Base-by-base conservation (phyloP, 2,888 invertebrate genomes). In the Scaptomyza reducta region DNA sequence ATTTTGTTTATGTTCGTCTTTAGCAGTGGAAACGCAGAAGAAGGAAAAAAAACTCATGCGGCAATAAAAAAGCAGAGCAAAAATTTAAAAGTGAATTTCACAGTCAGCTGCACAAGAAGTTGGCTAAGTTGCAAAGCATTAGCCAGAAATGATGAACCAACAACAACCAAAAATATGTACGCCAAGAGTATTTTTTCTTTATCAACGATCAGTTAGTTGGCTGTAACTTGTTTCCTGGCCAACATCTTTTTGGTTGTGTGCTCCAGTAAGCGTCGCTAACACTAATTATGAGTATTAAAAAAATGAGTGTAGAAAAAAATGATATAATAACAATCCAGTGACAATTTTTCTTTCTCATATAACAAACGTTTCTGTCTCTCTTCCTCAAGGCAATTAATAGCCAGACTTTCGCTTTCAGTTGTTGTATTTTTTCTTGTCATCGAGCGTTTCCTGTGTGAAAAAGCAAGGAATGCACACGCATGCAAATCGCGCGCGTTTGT, bases 81-180 rank as follows among this genome's bases (percentile, higher is more conserved):
- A 74, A 70, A 67, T 56, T 64, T 57, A 73, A 77, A 76, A 72
- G 69, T 76, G 65, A 79, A 77, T 77, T 78, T 78, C 60, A 78
- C 80, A 78, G 77, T 80, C 54, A 70, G 77, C 68, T 78, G 78
- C 62, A 63, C 77, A 75, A 72, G 56, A 69, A 79, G 71, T 74
- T 77, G 65, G 70, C 70, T 55, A 70, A 65, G 73, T 74, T 70
- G 78, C 54, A 54, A 65, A 40, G 60, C 70, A 74, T 77, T 70
- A 77, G 69, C 59, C 54, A 76, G 49, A 67, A 61, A 65, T 71
- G 45, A 60, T 53, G 49, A 47, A 40, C 56, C 51, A 50, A 45
- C 22, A 50, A 58, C 31, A 54, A 44, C 29, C 25, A 7, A 41
- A 41, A 35, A 29, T 44, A 67, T 72, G 55, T 76, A 56, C 59